A percentile compares a stretch with the other conserved stretches of the same genome.
Conservation (phyloP, 2,888 invertebrate genomes). For the Oscheius sp. region DNA sequence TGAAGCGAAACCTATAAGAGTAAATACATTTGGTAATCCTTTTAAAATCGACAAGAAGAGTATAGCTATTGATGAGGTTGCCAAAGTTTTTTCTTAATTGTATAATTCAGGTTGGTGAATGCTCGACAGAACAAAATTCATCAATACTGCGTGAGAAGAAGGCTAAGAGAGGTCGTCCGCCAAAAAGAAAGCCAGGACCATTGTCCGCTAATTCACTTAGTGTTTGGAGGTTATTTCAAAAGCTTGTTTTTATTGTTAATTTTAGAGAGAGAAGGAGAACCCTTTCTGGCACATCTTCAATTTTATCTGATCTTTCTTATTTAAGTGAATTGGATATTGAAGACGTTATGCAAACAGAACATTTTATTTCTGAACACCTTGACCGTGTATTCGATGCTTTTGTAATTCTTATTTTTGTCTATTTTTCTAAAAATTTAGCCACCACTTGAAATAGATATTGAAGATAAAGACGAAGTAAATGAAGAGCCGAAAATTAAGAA, state of each 20-base stretch:
- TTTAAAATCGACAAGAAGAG: slow-evolving; percentile 92
- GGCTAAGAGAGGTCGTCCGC: slow-evolving; percentile 1
- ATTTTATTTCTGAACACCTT: background rate
- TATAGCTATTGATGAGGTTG: slow-evolving; percentile 64
- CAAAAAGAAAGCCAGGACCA: slow-evolving; percentile 28
- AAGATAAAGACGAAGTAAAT: slow-evolving; percentile 15
- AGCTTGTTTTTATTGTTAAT: background rate
- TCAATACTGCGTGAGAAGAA: background rate
- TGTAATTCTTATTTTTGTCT: background rate
- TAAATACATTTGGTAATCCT: slow-evolving; percentile 99
- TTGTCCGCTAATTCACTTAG: slow-evolving; percentile 12
- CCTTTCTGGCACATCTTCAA: slow-evolving; percentile 25
- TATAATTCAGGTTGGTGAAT: slow-evolving; percentile 10
- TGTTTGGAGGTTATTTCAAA: slow-evolving; percentile 20
- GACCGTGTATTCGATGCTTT: background rate
- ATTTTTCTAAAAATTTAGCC: background rate
- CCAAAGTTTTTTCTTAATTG: background rate
- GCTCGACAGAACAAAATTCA: background rate
- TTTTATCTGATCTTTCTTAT: slow-evolving; percentile 36
- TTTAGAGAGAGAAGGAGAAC: slow-evolving; percentile 37
- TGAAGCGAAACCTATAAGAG: slow-evolving; percentile 90
- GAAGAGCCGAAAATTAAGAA: background rate
- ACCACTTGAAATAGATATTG: background rate
- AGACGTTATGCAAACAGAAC: background rate
- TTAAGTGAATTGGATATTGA: slow-evolving; percentile 27